These are phyloP conservation scores for Ips nitidus DNA, from an alignment of 1,140 invertebrate species.

Conservation along the genomic window DNA sequence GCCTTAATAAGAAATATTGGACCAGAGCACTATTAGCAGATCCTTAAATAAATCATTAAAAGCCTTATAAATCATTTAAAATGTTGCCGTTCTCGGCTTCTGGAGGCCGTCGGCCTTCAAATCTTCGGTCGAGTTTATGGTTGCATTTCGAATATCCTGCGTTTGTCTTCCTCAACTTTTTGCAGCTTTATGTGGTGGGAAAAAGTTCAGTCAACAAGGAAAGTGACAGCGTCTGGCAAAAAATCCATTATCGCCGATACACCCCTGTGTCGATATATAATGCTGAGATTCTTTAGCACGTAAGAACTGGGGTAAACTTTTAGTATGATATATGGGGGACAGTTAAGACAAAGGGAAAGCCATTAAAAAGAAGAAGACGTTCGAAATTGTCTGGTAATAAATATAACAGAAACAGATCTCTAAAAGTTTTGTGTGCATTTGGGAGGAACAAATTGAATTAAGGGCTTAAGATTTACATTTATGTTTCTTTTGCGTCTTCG, in stretches of 20 bases:
- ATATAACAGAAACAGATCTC: constrained; percentile 35
- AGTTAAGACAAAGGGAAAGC: constrained; percentile 28
- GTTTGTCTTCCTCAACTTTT: no score
- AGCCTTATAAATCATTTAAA: constrained; percentile 33
- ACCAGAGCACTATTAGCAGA: constrained; percentile 15
- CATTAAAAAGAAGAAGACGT: constrained; percentile 32
- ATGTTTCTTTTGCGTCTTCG: constrained; percentile 26
- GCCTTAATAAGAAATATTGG: constrained; percentile 30
- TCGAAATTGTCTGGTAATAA: constrained; percentile 34
- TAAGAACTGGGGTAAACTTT: constrained; percentile 28
- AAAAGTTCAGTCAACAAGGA: no score
- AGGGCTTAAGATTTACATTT: constrained; percentile 34
- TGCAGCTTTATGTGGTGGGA: no score
- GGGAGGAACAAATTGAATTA: constrained; percentile 36
- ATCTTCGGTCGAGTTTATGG: no score
- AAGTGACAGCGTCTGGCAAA: no score
- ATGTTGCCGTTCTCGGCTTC: constrained; percentile 14
- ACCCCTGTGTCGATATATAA: constrained; percentile 14
- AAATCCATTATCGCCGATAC: constrained; percentile 3
- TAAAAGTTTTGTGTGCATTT: constrained; percentile 31
- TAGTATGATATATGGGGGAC: constrained; percentile 35
- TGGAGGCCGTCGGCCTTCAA: no score
- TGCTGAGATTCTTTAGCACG: constrained; percentile 24
- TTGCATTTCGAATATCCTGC: no score
- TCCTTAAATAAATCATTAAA: constrained; percentile 32